These are phyloP conservation scores for Leucozona laternaria DNA, from an alignment of 2,888 invertebrate genomes.

Conservation along the genomic window DNA sequence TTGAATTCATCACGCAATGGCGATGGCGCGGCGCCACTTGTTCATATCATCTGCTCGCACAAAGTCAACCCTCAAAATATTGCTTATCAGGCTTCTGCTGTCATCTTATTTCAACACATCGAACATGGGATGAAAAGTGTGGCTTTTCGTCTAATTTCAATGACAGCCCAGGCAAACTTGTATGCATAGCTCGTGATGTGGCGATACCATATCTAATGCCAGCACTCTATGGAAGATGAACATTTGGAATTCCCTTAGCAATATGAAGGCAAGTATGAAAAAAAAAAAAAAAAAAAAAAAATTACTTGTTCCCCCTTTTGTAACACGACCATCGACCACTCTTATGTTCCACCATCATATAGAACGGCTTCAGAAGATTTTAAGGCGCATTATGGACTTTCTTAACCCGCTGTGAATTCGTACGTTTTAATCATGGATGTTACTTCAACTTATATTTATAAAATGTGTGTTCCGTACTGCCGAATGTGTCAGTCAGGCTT, in stretches of 20 bases:
- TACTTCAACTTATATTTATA: slow-evolving; percentile 47
- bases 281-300: slow-evolving; percentile 1
- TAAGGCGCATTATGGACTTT: slow-evolving; percentile 52
- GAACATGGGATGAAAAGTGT: slow-evolving; percentile 35
- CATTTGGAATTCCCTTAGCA: slow-evolving; percentile 69
- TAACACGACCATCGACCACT: slow-evolving; percentile 7
- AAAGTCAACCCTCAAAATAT: slow-evolving; percentile 55
- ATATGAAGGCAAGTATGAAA: slow-evolving; percentile 54
- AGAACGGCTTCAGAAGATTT: slow-evolving; percentile 5
- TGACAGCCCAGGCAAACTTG: slow-evolving; percentile 57
- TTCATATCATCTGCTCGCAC: slow-evolving; percentile 64
- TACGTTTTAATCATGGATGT: slow-evolving; percentile 74
- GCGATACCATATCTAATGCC: slow-evolving; percentile 59
- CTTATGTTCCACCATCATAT: slow-evolving; percentile 14
- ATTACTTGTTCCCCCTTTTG: slow-evolving; percentile 52
- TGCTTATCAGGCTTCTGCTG: slow-evolving; percentile 63
- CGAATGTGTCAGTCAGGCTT: slow-evolving; percentile 59
- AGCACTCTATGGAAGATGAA: slow-evolving; percentile 22
- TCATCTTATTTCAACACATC: slow-evolving; percentile 66
- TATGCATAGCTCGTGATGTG: slow-evolving; percentile 54
- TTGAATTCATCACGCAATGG: slow-evolving; percentile 47
- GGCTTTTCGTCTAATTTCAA: slow-evolving; percentile 66
- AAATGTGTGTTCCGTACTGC: slow-evolving; percentile 45
- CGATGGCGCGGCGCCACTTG: too few species aligned
- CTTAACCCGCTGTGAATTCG: slow-evolving; percentile 72